Conservation (phyloP, 2,888 invertebrate species). For the Epirrita christyi region DNA sequence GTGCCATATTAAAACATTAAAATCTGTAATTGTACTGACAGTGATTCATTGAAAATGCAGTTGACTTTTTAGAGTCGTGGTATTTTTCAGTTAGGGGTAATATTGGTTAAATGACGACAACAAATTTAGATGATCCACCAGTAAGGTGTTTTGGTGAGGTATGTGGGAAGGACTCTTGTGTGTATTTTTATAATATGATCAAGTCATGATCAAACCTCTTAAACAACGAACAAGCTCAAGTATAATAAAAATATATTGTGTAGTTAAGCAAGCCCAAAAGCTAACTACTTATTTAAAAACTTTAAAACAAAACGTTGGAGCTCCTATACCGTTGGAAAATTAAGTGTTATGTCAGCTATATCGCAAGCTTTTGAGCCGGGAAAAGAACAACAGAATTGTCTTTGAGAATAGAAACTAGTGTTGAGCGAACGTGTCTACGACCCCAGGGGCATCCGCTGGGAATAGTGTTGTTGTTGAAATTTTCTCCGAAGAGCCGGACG, state of each 20-base stretch:
- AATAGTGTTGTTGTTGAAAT: conserved; percentile 38
- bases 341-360: conserved; percentile 62
- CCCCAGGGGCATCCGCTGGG: conserved; percentile 60
- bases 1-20: not conserved
- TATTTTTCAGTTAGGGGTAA: too few species aligned
- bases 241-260: too few species aligned
- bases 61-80: too few species aligned
- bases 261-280: too few species aligned
- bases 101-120: too few species aligned
- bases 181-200: too few species aligned
- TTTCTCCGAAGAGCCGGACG: not conserved
- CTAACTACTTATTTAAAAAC: not conserved
- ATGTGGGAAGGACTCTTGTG: too few species aligned
- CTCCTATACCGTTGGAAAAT: conserved; percentile 44
- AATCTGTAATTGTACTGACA: conserved; percentile 7
- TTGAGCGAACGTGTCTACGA: conserved; percentile 71
- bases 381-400: conserved; percentile 70
- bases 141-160: too few species aligned
- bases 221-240: too few species aligned
- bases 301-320: conserved; percentile 3
- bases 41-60: not conserved
- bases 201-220: too few species aligned
- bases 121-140: too few species aligned
- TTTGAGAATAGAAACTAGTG: conserved; percentile 69
- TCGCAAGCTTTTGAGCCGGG: conserved; percentile 57